Conservation (phyloP, 37 sponge, comb jelly and placozoan genomes). For the Ianthella basta region DNA sequence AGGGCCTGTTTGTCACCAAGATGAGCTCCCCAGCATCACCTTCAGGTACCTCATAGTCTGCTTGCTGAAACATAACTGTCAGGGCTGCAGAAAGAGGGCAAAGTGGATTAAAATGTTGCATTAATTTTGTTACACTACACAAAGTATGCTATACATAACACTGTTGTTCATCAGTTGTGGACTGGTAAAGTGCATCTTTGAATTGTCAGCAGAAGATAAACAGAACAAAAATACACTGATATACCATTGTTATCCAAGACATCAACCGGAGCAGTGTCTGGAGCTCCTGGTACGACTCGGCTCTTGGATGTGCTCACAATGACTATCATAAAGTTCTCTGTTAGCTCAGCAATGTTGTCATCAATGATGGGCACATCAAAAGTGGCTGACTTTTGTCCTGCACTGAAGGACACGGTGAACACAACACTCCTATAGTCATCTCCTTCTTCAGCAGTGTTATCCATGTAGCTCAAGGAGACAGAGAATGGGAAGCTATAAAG, state of each 20-base stretch:
- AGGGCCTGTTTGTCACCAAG: neutral
- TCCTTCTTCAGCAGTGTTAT: neutral
- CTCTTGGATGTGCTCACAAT: neutral
- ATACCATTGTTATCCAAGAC: constrained; percentile 20
- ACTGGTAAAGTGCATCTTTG: no score
- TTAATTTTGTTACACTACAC: no score
- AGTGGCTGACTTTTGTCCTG: neutral
- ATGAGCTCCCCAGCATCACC: neutral
- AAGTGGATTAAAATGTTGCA: no score
- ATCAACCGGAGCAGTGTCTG: neutral
- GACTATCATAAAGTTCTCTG: neutral
- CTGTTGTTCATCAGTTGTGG: no score
- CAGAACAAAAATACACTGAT: no score
- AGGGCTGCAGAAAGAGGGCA: neutral
- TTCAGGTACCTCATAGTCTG: neutral
- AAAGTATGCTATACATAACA: no score
- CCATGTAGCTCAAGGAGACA: neutral
- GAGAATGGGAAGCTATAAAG: neutral
- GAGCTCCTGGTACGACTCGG: neutral
- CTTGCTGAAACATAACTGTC: constrained; percentile 1
- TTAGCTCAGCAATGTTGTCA: neutral
- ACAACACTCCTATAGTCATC: neutral
- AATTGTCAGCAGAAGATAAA: no score
- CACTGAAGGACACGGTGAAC: neutral
- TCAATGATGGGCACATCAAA: constrained; percentile 16